phyloP scores from a whole-genome alignment of 2,113 vertebrate genomes.

The Scortum barcoo region DNA sequence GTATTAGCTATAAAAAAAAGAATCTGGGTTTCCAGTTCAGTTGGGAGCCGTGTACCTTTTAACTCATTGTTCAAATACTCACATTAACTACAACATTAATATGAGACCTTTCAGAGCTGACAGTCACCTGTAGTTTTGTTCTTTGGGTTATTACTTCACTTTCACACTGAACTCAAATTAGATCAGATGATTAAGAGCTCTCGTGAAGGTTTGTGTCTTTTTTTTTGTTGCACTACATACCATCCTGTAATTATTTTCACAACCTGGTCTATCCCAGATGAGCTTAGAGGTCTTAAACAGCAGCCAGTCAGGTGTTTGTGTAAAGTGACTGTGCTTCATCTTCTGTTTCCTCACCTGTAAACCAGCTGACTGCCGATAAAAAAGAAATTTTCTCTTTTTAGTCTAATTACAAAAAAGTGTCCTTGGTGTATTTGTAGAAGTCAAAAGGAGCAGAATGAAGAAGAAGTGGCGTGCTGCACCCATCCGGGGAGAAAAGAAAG shows the following conservation, averaged over 20 bases:
- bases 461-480: slow-evolving; percentile 62
- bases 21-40: background rate
- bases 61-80: background rate
- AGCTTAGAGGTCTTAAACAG: background rate
- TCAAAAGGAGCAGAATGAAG: background rate
- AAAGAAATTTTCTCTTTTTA: background rate
- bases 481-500: slow-evolving; percentile 32
- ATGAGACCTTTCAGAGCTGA: background rate
- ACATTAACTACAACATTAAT: background rate
- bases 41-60: background rate
- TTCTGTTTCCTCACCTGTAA: background rate
- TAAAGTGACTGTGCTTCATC: background rate
- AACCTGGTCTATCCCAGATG: background rate
- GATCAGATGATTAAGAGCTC: background rate
- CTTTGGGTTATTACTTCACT: background rate
- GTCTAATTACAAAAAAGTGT: background rate
- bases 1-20: background rate
- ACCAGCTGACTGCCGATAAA: background rate
- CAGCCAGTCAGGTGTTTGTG: background rate
- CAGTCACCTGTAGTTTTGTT: background rate
- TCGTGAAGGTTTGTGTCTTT: background rate
- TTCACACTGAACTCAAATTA: slow-evolving; percentile 2
- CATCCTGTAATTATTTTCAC: background rate
- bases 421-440: background rate
- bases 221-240: background rate